Base-by-base conservation (phyloP, 2,888 invertebrate genomes). In the Stenoptilia bipunctidactyla region DNA sequence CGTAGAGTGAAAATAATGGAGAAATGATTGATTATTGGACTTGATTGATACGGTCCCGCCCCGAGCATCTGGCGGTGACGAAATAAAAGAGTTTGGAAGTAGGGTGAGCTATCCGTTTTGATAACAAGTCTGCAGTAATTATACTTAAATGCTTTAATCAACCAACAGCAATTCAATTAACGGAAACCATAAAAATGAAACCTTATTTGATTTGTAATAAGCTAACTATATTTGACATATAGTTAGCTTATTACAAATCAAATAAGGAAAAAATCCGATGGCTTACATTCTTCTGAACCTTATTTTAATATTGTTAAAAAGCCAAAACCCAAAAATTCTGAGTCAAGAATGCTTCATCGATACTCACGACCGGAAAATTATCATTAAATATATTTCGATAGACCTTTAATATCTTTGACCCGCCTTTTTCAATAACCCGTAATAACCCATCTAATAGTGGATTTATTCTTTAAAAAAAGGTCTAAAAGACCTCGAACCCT, bases 321-420 rank as follows among this genome's bases (percentile, higher is more conserved):
- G 20, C 20, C 20, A 20, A n/a, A n/a, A 58, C 57, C 50, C 58
- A 20, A 20, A 20, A 20, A 20, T 20, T 20, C 8, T 8, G 3
- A 20, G 8, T 58, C 56, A 60, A 53, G 66, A 68, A 66, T 69
- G 64, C 67, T 68, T 65, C 67, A 79, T 79, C 67, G 75, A 76
- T 76, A 77, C 77, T 76, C 74, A 76, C 76, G 68, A 64, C 63
- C 66, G 66, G 68, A 69, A 75, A 73, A 74, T 74, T 74, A 75
- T 70, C 69, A 70, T 75, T 72, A 72, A 70, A 68, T 66, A 67
- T 69, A 63, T 71, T 72, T 71, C 69, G 68, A 66, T 63, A 64
- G 59, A 54, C 50, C 57, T 20, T 55, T 58, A 50, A 53, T 56
- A 66, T 65, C 56, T 62, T 55, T 60, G 62, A 71, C 66, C 66